Conservation (phyloP, 2,113 vertebrate genomes). For the Haemorhous mexicanus region DNA sequence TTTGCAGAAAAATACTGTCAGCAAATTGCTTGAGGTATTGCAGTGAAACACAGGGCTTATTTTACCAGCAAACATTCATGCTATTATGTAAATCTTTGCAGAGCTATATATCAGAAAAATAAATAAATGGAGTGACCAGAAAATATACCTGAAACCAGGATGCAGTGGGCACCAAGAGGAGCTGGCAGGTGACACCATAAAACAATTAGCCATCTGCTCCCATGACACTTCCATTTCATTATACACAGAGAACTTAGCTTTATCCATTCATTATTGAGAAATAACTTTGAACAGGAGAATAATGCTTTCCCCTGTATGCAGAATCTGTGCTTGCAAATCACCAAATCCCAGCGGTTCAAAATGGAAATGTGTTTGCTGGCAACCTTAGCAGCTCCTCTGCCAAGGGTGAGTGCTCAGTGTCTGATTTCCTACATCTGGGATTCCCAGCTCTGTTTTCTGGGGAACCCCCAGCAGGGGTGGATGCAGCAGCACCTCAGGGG, state of each 20-base stretch:
- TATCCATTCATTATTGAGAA: constrained; percentile 19
- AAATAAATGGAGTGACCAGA: background rate
- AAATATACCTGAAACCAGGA: background rate
- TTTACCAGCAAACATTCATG: constrained; percentile 39
- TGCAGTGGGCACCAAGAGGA: background rate
- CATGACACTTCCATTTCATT: constrained; percentile 8
- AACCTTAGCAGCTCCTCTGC: background rate
- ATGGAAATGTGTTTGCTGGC: background rate
- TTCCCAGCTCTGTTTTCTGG: background rate
- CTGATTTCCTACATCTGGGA: background rate
- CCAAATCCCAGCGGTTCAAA: background rate
- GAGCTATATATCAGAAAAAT: background rate
- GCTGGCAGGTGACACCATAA: background rate
- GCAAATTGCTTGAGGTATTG: constrained; percentile 59
- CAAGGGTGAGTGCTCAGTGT: background rate
- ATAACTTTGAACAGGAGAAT: background rate
- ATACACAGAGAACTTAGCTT: background rate
- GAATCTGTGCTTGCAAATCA: constrained; percentile 6
- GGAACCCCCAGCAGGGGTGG: background rate
- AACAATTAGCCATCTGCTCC: background rate
- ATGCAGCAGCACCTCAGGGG: fast-evolving
- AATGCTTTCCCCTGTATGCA: background rate
- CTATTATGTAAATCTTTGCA: constrained; percentile 64
- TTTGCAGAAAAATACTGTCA: constrained; percentile 54
- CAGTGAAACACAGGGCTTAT: constrained; percentile 35